These are phyloP conservation scores for Centropus unirufus DNA, from an alignment of 2,113 vertebrate genomes.

Conservation along the genomic window DNA sequence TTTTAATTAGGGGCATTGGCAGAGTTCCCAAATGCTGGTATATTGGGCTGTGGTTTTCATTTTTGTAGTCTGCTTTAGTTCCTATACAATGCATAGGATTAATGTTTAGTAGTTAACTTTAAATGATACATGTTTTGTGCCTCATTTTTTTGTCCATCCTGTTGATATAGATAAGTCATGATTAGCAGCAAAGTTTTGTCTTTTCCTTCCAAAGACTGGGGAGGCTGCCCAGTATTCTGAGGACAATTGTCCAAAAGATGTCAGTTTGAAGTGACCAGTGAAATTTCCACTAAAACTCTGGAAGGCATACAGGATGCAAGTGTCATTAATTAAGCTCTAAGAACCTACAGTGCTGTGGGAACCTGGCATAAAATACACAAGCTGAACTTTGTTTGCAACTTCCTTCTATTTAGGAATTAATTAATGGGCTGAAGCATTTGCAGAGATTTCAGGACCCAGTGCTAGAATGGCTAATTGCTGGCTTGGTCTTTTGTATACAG, in stretches of 20 bases:
- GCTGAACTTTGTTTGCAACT: constrained; percentile 66
- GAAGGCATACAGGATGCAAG: constrained; percentile 71
- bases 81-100: constrained; percentile 27
- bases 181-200: constrained; percentile 15
- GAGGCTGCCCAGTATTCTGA: constrained; percentile 54
- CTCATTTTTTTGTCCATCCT: neutral
- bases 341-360: constrained; percentile 79
- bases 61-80: neutral
- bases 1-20: constrained; percentile 58
- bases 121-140: neutral
- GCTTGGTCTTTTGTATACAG: constrained; percentile 52
- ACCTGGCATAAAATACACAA: constrained; percentile 64
- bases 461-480: constrained; percentile 66
- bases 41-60: constrained; percentile 34
- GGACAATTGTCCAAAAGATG: constrained; percentile 60
- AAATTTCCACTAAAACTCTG: constrained; percentile 66
- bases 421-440: constrained; percentile 46
- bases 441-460: constrained; percentile 26
- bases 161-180: constrained; percentile 18
- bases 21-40: constrained; percentile 30
- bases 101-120: constrained; percentile 22
- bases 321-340: constrained; percentile 75
- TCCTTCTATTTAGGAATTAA: constrained; percentile 66
- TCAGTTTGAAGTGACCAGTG: constrained; percentile 73
- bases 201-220: constrained; percentile 48